Evolutionary conservation across 2,888 invertebrate genomes (phyloP).

Genomic region (Andrena hattorfiana): DNA sequence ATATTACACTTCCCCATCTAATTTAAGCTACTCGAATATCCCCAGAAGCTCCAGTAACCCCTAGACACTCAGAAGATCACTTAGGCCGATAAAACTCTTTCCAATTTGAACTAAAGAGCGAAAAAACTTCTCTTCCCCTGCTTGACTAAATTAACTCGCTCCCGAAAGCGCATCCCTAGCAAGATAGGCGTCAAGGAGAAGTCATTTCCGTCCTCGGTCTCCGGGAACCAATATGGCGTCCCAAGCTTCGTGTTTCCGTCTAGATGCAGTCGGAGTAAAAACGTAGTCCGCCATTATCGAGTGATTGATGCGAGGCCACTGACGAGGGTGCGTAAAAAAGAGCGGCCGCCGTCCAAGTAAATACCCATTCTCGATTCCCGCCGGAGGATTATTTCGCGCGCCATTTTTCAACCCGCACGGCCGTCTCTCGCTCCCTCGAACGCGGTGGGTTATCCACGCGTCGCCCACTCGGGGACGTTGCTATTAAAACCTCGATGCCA

Average conservation of each 20-base stretch:
- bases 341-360: constrained; percentile 67
- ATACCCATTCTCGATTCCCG: constrained; percentile 69
- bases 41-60: too few species aligned
- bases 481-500: constrained; percentile 4
- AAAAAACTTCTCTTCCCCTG: too few species aligned
- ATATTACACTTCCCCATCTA: too few species aligned
- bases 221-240: too few species aligned
- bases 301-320: constrained; percentile 8
- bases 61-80: too few species aligned
- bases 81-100: too few species aligned
- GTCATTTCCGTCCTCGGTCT: too few species aligned
- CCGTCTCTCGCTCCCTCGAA: constrained; percentile 12
- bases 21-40: too few species aligned
- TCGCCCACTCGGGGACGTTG: constrained; percentile 11
- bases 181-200: too few species aligned
- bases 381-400: constrained; percentile 65
- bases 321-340: background rate
- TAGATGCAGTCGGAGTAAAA: background rate
- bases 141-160: too few species aligned
- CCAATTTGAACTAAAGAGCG: too few species aligned
- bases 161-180: too few species aligned
- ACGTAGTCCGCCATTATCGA: background rate
- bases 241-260: background rate
- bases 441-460: constrained; percentile 2
- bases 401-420: constrained; percentile 53